Base-by-base conservation (phyloP, 2,113 vertebrate species). In the Trochalopteron elliotii region DNA sequence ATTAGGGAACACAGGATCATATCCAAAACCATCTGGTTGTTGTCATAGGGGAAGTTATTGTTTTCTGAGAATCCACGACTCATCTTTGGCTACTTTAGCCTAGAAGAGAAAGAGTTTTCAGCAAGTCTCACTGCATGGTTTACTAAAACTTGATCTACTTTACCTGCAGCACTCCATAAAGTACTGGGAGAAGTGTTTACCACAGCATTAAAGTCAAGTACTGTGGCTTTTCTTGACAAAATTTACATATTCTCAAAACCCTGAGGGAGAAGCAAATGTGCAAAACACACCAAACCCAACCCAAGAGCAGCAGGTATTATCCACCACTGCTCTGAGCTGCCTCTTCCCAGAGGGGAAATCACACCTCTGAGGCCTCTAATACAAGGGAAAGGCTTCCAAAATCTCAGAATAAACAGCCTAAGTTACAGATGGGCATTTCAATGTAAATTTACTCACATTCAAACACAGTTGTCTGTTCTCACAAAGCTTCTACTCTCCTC, bases 31-130 rank as follows among this genome's bases (percentile, higher is more conserved):
- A 99, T 98, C 80, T 99, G 97, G 60, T 99, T 99, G 97, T 99
- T 99, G 97, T 99, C 99, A 42, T 98, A 99, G 0, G 98, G 98
- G 45, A 99, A 99, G 96, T 99, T 99, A 98, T 99, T 99, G 98
- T 99, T 99, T 97, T 99, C 98, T 45, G 98, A 98, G 97, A 98
- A 98, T 91, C 98, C 98, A 83, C 98, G 98, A 97, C 98, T 99
- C 99, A 99, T 99, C 95, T 98, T 98, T 93, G 84, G 77, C 83
- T 97, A 64, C 89, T 97, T 91, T 39, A 71, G 79, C 96, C 90
- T 53, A 94, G 28, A 84, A 83, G 84, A 68, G 61, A 96, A 93
- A 95, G 80, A 3, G 4, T 78, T 52, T 77, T 84, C 74, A 97
- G 93, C 27, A 93, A 74, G 68, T 23, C 56, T 83, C 42, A 63